Evolutionary conservation across 2,113 vertebrate genomes (phyloP).

Genomic region (Amia ocellicauda): DNA sequence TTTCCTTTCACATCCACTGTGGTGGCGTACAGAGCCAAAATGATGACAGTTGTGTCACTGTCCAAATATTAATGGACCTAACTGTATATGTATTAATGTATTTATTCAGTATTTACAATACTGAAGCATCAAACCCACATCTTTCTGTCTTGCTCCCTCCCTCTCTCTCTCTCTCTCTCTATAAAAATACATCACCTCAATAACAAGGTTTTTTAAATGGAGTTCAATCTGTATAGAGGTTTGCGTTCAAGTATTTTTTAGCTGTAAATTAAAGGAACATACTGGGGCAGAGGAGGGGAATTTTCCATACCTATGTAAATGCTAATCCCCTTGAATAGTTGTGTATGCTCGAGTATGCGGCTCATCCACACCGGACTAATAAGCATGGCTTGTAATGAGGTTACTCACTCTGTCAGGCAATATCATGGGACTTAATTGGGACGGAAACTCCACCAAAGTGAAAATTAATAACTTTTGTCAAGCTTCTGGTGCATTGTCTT

Average conservation of each 20-base stretch:
- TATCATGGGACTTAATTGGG: constrained; percentile 98
- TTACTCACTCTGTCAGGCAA: constrained; percentile 88
- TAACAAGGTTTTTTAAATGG: no score
- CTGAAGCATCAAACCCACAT: no score
- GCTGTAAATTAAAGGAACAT: not conserved
- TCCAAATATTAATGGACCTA: no score
- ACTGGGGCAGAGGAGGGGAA: constrained; percentile 30
- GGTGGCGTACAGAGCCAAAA: no score
- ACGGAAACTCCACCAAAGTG: constrained; percentile 97
- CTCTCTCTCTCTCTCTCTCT: not conserved
- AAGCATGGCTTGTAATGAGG: constrained; percentile 93
- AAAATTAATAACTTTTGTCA: constrained; percentile 99
- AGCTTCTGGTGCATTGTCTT: constrained; percentile 95
- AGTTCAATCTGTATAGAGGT: no score
- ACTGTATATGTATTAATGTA: no score
- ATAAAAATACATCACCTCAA: not conserved
- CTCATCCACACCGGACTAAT: constrained; percentile 85
- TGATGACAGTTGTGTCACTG: no score
- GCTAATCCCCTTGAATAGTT: constrained; percentile 69
- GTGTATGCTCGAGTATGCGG: constrained; percentile 84
- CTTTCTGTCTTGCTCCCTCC: not conserved
- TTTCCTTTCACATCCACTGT: no score
- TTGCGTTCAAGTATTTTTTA: no score
- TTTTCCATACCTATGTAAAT: constrained; percentile 77
- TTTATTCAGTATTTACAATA: no score